Percentiles rank a stretch among this genome's conserved stretches.
Conservation (phyloP, 2,888 invertebrate species). For the Scaptodrosophila latifasciaeformis region DNA sequence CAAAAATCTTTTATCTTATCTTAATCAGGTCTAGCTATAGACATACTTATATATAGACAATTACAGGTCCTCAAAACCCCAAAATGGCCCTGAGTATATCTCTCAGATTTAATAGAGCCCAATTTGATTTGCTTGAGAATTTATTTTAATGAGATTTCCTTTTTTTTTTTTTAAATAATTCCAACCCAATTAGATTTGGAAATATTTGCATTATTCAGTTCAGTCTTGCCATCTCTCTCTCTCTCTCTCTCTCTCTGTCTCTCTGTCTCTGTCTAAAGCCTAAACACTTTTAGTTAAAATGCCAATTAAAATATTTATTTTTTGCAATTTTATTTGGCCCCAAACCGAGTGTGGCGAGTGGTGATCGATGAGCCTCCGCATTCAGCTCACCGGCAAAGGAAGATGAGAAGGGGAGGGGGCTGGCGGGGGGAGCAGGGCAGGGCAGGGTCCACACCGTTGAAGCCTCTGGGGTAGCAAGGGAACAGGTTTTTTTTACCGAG, state of each 20-base stretch:
- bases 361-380: slow-evolving; percentile 56
- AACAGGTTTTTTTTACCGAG: slow-evolving; percentile 1
- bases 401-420: not conserved
- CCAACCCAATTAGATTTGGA: too few species aligned
- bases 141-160: too few species aligned
- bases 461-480: not conserved
- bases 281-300: slow-evolving; percentile 74
- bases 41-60: too few species aligned
- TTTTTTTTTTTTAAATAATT: too few species aligned
- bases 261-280: slow-evolving; percentile 70
- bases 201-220: not conserved
- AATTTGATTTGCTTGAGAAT: too few species aligned
- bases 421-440: too few species aligned
- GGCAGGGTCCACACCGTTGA: too few species aligned
- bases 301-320: slow-evolving; percentile 73
- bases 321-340: slow-evolving; percentile 29
- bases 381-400: not conserved
- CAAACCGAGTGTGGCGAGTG: slow-evolving; percentile 6
- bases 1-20: too few species aligned
- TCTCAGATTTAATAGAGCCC: too few species aligned
- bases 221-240: not conserved
- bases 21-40: too few species aligned
- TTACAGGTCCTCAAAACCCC: too few species aligned
- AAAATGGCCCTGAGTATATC: too few species aligned
- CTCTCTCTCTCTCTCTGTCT: not conserved